A percentile compares a stretch with the other conserved stretches of the same genome.
phyloP scores from a whole-genome alignment of 2,797 vertebrate genomes.

The Cyclopterus lumpus region DNA sequence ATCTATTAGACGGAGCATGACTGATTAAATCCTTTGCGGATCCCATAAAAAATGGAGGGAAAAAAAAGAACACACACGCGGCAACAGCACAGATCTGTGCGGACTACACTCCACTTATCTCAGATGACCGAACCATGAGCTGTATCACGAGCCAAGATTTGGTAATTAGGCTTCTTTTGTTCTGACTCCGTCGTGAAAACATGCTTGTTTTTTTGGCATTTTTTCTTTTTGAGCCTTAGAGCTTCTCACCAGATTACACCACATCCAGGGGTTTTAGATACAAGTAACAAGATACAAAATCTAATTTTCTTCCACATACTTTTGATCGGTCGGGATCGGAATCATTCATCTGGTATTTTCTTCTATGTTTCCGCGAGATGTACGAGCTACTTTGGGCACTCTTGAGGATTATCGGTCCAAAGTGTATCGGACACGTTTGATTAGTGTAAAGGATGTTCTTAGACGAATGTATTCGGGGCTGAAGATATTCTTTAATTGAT shows the following conservation, averaged over 20 bases:
- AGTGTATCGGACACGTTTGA: slow-evolving; percentile 1
- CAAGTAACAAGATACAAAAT: background rate
- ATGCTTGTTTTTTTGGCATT: background rate
- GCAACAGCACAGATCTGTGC: slow-evolving; percentile 28
- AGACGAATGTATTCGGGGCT: background rate
- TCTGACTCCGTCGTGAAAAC: background rate
- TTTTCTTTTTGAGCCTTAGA: background rate
- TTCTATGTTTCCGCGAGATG: background rate
- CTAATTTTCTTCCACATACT: background rate
- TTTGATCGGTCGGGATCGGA: background rate
- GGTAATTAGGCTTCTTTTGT: slow-evolving; percentile 28
- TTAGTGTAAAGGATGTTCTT: background rate
- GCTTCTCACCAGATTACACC: background rate
- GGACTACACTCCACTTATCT: slow-evolving; percentile 21
- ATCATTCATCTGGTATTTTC: background rate
- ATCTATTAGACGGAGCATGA: slow-evolving; percentile 74
- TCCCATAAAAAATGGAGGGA: slow-evolving; percentile 43
- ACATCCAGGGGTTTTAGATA: background rate
- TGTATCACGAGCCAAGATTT: slow-evolving; percentile 16
- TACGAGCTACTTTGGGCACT: background rate
- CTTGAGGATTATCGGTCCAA: background rate
- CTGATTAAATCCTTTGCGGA: slow-evolving; percentile 76
- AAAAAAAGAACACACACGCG: slow-evolving; percentile 18
- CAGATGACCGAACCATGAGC: slow-evolving; percentile 3
- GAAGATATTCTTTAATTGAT: background rate